A percentile compares a stretch with the other conserved stretches of the same genome.
phyloP scores from a whole-genome alignment of 2,797 vertebrate genomes.

The Uromys caudimaculatus region DNA sequence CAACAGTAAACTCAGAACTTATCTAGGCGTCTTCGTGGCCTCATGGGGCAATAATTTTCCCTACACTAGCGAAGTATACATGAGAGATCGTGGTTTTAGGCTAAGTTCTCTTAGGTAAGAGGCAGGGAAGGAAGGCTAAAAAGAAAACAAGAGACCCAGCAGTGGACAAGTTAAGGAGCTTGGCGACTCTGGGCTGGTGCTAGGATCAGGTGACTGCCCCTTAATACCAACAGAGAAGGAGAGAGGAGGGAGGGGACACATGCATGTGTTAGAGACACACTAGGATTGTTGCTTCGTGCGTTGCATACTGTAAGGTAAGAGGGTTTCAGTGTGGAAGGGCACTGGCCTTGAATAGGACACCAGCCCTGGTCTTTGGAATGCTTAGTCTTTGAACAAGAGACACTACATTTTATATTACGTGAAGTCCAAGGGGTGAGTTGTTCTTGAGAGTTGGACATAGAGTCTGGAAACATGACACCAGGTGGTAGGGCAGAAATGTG shows the following conservation, averaged over 20 bases:
- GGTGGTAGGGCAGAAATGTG: no score
- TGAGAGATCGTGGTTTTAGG: neutral
- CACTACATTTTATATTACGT: neutral
- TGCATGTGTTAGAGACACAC: neutral
- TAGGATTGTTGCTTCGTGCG: neutral
- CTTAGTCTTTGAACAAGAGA: neutral
- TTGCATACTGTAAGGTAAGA: neutral
- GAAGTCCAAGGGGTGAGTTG: neutral
- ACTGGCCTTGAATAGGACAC: neutral
- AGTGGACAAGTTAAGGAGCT: neutral
- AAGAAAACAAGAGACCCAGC: neutral
- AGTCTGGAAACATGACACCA: rapidly evolving
- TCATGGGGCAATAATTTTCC: neutral
- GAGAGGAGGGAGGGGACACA: neutral
- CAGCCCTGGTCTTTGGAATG: neutral
- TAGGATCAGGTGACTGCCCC: rapidly evolving
- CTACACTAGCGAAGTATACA: neutral
- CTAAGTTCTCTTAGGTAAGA: neutral
- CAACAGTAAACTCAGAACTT: neutral
- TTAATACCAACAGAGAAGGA: no score
- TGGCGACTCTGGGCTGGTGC: neutral
- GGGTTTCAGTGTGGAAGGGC: neutral
- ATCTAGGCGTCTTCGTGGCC: no score
- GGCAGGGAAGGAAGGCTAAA: neutral
- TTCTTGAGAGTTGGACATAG: neutral